Base-by-base conservation (phyloP, 1,140 invertebrate genomes). In the Drosophila lini region DNA sequence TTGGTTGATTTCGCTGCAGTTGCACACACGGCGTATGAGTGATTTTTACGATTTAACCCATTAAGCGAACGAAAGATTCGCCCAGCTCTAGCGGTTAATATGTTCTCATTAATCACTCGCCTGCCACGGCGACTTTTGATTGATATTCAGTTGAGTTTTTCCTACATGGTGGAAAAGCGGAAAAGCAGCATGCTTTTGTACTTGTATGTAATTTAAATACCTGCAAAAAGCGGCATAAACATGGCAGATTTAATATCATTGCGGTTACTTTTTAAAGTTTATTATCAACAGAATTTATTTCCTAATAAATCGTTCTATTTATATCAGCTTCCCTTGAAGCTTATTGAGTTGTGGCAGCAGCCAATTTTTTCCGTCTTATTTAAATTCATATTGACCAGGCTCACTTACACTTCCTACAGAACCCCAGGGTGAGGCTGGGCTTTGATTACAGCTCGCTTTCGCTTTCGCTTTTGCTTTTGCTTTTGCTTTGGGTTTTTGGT, bases 401-500 rank as follows among this genome's bases (percentile, higher is more conserved):
- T 86, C 80, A 74, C 82, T 88, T 88, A 86, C 82, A 86, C 65
- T 85, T 73, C 15, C 22, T 9, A 28, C 45, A 13, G 22, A n/a
- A 4, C 8, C 22, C n/a, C 44, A 25, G 44, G 44, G 13, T 25
- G 44, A 25, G 44, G 3, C 13, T 15, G 13, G 6, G 45, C 45
- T 83, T 83, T 80, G 80, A 88, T 88, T 89, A 88, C 84, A 83
- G 80, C 74, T 88, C 57, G 80, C 62, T 83, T 89, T 80, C 78
- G 80, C 86, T 82, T 86, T 86, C 11, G 19, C 7, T 53, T 36
- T 28, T 28, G 25, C 25, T 25, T 5, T 25, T 5, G 42, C 1
- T 19, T 36, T 22, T 6, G 50, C 11, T 36, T 83, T 88, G 69
- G 73, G 64, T 78, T 88, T 78, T 52, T 6, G 32, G 11, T 19